Conservation (phyloP, 2,797 vertebrate genomes). For the Chloroceryle inda region DNA sequence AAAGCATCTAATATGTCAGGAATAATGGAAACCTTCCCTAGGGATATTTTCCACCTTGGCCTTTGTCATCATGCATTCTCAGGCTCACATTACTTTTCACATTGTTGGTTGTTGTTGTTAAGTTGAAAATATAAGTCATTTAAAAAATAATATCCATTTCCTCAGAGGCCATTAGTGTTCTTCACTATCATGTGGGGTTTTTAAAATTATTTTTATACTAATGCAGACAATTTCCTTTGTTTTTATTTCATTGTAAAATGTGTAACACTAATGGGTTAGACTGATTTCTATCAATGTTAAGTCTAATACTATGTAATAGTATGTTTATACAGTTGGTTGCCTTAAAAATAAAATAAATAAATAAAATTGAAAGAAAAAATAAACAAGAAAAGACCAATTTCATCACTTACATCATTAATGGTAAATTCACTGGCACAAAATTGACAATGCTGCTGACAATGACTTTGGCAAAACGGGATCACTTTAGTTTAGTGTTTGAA, state of each 20-base stretch:
- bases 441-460: constrained; percentile 26
- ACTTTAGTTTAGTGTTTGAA: constrained; percentile 49
- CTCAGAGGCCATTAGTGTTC: constrained; percentile 5
- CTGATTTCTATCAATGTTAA: constrained; percentile 28
- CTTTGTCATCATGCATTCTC: not conserved
- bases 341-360: constrained; percentile 23
- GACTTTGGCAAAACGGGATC: not conserved
- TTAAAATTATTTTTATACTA: not conserved
- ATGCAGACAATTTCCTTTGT: constrained; percentile 12
- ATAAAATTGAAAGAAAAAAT: not conserved
- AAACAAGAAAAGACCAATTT: constrained; percentile 25
- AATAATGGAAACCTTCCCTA: constrained; percentile 22
- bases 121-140: constrained; percentile 35
- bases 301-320: not conserved
- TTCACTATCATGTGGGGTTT: not conserved
- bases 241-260: constrained; percentile 9
- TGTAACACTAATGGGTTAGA: constrained; percentile 21
- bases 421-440: constrained; percentile 36
- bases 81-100: not conserved
- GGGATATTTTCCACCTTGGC: constrained; percentile 10
- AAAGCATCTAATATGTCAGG: constrained; percentile 32
- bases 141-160: constrained; percentile 42
- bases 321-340: constrained; percentile 34
- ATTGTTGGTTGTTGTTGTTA: not conserved
- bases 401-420: constrained; percentile 49